Percentiles rank a stretch among this genome's conserved stretches.
Conservation (phyloP, 2,113 vertebrate species). For the Lanius ludovicianus region DNA sequence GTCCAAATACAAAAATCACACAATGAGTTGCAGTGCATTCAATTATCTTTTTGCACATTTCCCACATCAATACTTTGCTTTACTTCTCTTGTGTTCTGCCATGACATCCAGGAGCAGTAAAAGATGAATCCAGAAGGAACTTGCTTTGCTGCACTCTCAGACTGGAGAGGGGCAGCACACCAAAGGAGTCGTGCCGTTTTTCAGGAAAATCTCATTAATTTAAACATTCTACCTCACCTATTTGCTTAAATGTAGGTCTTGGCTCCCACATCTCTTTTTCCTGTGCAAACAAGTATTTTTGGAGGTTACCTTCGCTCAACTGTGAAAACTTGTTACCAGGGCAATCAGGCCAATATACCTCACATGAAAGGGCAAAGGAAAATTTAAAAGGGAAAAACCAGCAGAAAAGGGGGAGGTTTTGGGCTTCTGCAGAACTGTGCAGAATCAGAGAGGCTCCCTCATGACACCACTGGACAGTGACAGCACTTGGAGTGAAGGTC, state of each 20-base stretch:
- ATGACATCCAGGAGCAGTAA: not conserved
- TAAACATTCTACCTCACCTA: constrained; percentile 39
- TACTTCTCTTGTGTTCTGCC: not conserved
- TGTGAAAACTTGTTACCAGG: constrained; percentile 46
- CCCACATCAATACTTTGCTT: not conserved
- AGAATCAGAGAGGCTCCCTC: not conserved
- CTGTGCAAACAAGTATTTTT: constrained; percentile 55
- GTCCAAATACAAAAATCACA: not conserved
- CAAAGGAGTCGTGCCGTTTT: not conserved
- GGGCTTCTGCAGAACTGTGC: not conserved
- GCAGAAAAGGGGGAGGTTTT: not conserved
- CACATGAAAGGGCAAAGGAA: constrained; percentile 32
- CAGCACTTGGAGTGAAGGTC: not conserved
- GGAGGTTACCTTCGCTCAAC: constrained; percentile 9
- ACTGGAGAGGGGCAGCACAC: not conserved
- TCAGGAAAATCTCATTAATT: constrained; percentile 35
- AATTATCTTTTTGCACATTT: not conserved
- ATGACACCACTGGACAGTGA: not conserved
- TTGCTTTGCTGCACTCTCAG: not conserved
- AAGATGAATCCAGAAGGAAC: not conserved
- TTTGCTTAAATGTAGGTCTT: constrained; percentile 49
- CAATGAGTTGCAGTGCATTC: not conserved
- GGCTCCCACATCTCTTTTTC: constrained; percentile 3
- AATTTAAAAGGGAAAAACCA: not conserved
- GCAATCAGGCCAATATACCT: not conserved